Base-by-base conservation (phyloP, 2,888 invertebrate genomes). In the Metopia argyrocephala region DNA sequence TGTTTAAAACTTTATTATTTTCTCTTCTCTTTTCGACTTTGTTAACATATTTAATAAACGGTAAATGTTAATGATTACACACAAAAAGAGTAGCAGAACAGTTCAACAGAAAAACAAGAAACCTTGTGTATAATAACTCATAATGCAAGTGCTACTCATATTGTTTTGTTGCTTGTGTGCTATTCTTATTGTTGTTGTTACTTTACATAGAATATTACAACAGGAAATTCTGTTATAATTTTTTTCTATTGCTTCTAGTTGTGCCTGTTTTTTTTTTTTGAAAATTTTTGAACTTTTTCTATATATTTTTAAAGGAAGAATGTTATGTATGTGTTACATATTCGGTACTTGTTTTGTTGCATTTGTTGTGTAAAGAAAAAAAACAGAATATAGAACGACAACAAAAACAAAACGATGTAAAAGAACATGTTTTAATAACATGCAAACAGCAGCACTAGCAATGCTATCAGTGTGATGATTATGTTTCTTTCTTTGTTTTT, bases 381-480 rank as follows among this genome's bases (percentile, higher is more conserved):
- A 75, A 70, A n/a, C 28, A 31, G 31, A 68, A 68, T 45, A 21
- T 38, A 38, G 38, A 38, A 15, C 25, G 12, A 52, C 52, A 31
- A 31, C 50, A 20, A 56, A 64, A 45, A 21, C 45, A 54, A 20
- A 66, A 61, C 54, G 52, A 68, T 45, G 56, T 70, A 56, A 59
- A 75, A 78, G 61, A 78, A 78, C 78, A 74, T 57, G 76, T 56
- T 81, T 81, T 81, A 78, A 78, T 78, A 81, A 66, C 70, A 70
- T 70, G 66, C 61, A 75, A 73, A 73, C 57, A 65, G 54, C 38
- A 64, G 66, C 28, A 15, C 15, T 20, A 57, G 38, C 15, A 12
- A 9, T 38, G 9, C 38, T 38, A 9, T 38, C 38, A n/a, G 25
- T 56, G 25, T 28, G 25, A 12, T 27, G n/a, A 56, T 56, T 18